These are phyloP conservation scores for Mustela nigripes DNA, from an alignment of 2,113 vertebrate genomes.

Conservation along the genomic window DNA sequence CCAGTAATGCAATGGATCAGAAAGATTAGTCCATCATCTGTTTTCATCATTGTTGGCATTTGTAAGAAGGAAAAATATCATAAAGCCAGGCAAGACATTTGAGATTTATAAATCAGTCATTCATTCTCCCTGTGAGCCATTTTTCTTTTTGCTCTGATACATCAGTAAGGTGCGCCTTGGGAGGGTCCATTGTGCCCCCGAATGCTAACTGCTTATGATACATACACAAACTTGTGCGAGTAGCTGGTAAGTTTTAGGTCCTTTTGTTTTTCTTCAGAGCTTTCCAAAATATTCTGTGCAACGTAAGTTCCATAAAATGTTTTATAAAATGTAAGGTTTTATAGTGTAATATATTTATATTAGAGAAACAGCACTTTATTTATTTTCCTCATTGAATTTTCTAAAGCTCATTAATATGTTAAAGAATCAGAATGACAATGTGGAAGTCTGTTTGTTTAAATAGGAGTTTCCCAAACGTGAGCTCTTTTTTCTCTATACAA, in stretches of 20 bases:
- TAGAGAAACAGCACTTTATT: neutral
- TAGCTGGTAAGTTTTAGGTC: neutral
- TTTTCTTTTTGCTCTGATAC: neutral
- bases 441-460: neutral
- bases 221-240: accelerated
- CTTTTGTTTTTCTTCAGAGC: neutral
- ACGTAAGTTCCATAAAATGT: neutral
- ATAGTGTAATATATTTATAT: neutral
- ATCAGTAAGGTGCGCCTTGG: neutral
- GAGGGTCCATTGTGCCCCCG: neutral
- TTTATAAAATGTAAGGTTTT: neutral
- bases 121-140: neutral
- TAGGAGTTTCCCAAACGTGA: neutral
- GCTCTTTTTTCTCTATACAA: neutral
- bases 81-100: slow-evolving; percentile 7
- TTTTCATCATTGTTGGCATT: slow-evolving; percentile 43
- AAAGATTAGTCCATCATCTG: slow-evolving; percentile 55
- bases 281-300: neutral
- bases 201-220: neutral
- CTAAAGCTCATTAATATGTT: neutral
- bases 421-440: neutral
- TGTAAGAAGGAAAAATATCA: slow-evolving; percentile 47
- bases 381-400: neutral
- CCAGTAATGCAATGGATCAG: slow-evolving; percentile 21
- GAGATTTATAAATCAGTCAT: slow-evolving; percentile 16